These are phyloP conservation scores for Urocynchramus pylzowi DNA, from an alignment of 2,113 vertebrate species.

Conservation along the genomic window DNA sequence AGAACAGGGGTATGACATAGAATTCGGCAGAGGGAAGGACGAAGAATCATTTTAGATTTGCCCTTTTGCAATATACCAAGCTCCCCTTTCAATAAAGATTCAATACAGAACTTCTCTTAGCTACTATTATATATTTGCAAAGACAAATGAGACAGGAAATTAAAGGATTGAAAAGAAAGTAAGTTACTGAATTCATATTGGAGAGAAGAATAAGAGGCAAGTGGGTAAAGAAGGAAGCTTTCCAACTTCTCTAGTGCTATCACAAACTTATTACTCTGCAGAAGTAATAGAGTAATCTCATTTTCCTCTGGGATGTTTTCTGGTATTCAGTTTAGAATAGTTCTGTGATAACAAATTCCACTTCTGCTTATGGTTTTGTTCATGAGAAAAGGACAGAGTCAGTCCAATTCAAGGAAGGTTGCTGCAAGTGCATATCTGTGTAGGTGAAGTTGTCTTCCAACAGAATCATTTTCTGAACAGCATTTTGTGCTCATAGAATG, in stretches of 20 bases:
- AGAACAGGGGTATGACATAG: not conserved
- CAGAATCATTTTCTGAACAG: not conserved
- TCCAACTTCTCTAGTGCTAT: not conserved
- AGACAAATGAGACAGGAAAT: constrained; percentile 53
- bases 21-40: not conserved
- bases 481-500: not conserved
- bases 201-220: not conserved
- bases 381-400: not conserved
- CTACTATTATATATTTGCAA: constrained; percentile 6
- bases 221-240: not conserved
- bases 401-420: not conserved
- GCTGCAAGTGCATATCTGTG: not conserved
- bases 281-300: not conserved
- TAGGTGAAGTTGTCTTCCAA: not conserved
- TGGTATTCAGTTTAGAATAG: not conserved
- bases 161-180: constrained; percentile 27
- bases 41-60: not conserved
- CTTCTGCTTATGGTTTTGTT: not conserved
- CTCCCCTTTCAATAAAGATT: not conserved
- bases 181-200: not conserved
- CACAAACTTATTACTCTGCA: not conserved
- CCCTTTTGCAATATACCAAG: not conserved
- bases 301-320: not conserved
- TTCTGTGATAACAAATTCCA: not conserved
- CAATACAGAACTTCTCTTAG: not conserved